A percentile compares a stretch with the other conserved stretches of the same genome.
Evolutionary conservation across 2,113 vertebrate species (phyloP).

Genomic region (Pangasianodon hypophthalmus): DNA sequence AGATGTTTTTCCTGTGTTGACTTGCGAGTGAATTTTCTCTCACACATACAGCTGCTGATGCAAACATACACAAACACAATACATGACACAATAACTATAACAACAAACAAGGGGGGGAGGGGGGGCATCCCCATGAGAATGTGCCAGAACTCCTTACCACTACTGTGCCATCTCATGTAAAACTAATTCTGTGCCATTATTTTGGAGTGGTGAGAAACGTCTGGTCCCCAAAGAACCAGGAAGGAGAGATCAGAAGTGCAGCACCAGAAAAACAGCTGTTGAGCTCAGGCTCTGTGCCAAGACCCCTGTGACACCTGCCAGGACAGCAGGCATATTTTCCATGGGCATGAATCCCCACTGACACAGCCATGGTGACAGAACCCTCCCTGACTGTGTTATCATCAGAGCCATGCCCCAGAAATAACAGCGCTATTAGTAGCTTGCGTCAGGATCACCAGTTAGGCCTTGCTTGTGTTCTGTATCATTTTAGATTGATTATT

Average conservation of each 20-base stretch:
- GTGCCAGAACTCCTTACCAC: neutral
- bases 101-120: neutral
- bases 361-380: constrained; percentile 48
- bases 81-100: neutral
- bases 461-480: neutral
- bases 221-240: constrained; percentile 11
- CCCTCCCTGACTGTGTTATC: constrained; percentile 31
- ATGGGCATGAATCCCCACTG: constrained; percentile 43
- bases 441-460: neutral
- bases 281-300: constrained; percentile 38
- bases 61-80: neutral
- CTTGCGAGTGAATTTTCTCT: neutral
- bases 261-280: constrained; percentile 51
- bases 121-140: neutral
- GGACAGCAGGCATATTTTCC: constrained; percentile 51
- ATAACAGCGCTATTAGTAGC: constrained; percentile 47
- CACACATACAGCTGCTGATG: neutral
- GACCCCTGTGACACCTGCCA: constrained; percentile 49
- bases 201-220: neutral
- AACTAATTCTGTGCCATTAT: neutral
- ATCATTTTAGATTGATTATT: neutral
- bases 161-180: neutral
- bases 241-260: constrained; percentile 4
- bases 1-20: neutral
- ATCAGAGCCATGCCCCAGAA: constrained; percentile 43